Evolutionary conservation across 2,113 vertebrate species (phyloP).

Genomic region (Petrocephalus microphthalmus): DNA sequence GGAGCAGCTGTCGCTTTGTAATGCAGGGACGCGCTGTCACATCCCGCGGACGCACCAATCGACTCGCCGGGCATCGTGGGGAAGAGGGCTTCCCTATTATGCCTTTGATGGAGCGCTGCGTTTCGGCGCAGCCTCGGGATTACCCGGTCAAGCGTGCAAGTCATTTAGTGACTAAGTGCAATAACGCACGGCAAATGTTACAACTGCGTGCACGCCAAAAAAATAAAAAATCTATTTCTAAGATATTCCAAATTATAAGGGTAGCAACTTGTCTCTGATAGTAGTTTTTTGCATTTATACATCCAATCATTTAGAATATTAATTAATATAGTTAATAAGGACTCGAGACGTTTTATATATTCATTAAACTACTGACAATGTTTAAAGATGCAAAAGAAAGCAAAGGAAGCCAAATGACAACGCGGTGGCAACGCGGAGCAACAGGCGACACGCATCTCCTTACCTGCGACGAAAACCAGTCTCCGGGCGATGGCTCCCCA

Average conservation of each 20-base stretch:
- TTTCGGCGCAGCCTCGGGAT: background rate
- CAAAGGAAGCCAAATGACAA: background rate
- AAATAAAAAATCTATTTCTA: background rate
- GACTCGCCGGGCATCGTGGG: background rate
- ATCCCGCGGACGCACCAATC: background rate
- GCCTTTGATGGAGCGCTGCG: background rate
- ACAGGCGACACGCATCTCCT: slow-evolving; percentile 62
- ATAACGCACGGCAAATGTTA: background rate
- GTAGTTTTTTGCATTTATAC: background rate
- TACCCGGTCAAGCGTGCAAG: background rate
- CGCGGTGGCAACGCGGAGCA: slow-evolving; percentile 40
- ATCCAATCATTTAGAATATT: background rate
- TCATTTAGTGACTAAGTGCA: background rate
- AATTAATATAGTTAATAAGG: background rate
- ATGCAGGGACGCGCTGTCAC: background rate
- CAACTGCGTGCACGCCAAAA: background rate
- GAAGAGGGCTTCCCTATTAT: background rate
- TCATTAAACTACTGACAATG: background rate
- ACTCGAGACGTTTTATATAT: background rate
- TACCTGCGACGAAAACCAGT: slow-evolving; percentile 51
- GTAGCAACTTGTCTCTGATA: background rate
- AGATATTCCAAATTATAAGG: background rate
- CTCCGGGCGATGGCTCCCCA: slow-evolving; percentile 19
- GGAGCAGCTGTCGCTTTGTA: slow-evolving; percentile 21
- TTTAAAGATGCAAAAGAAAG: background rate